Percentiles rank a stretch among this genome's conserved stretches.
Evolutionary conservation across 2,113 vertebrate species (phyloP).

Genomic region (Toxostoma redivivum): DNA sequence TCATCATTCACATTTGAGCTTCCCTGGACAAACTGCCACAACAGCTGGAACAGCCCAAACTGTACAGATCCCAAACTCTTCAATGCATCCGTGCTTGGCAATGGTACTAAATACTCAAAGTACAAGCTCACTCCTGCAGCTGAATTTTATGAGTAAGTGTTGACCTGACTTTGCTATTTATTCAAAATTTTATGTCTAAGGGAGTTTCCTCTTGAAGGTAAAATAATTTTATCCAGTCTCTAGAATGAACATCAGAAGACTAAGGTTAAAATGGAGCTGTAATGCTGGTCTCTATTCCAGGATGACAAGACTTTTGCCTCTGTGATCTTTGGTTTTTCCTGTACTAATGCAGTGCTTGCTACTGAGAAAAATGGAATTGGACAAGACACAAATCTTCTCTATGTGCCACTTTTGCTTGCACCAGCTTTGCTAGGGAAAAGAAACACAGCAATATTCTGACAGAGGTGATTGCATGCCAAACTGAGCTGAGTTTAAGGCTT

Average conservation of each 20-base stretch:
- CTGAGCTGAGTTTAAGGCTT: neutral
- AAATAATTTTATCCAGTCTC: neutral
- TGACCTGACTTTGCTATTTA: neutral
- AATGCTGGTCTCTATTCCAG: neutral
- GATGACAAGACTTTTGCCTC: neutral
- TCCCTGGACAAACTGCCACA: slow-evolving; percentile 89
- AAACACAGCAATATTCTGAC: neutral
- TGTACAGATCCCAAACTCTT: slow-evolving; percentile 84
- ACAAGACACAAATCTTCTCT: neutral
- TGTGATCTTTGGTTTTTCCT: neutral
- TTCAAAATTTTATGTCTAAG: neutral
- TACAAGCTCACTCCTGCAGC: slow-evolving; percentile 93
- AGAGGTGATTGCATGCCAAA: neutral
- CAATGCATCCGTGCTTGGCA: slow-evolving; percentile 81
- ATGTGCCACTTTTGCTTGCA: neutral
- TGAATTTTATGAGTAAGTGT: slow-evolving; percentile 97
- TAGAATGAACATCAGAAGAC: neutral
- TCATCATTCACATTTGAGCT: slow-evolving; percentile 89
- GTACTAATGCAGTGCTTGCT: neutral
- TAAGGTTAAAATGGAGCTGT: neutral
- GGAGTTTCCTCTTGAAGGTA: neutral
- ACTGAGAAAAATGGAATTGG: neutral
- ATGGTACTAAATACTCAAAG: slow-evolving; percentile 87
- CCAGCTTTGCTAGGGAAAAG: neutral
- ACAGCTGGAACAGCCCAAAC: slow-evolving; percentile 91